phyloP scores from a whole-genome alignment of 2,797 vertebrate genomes.

The Gymnodraco acuticeps region DNA sequence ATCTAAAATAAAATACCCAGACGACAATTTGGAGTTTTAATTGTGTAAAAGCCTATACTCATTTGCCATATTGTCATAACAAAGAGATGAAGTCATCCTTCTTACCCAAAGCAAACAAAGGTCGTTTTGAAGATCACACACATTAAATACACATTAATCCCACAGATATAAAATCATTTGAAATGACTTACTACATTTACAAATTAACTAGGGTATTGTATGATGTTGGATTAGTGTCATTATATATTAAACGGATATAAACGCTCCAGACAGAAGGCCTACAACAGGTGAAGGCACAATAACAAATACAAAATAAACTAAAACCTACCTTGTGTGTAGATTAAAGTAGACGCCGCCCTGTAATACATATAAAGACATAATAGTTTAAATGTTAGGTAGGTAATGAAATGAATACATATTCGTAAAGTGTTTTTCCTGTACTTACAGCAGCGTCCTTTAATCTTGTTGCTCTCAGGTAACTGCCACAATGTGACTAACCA shows the following conservation, averaged over 20 bases:
- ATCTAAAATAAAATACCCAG: background rate
- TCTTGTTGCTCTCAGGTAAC: constrained; percentile 80
- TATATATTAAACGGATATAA: constrained; percentile 5
- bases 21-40: background rate
- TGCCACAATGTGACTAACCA: constrained; percentile 64
- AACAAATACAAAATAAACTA: constrained; percentile 25
- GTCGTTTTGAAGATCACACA: constrained; percentile 67
- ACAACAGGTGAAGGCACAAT: constrained; percentile 66
- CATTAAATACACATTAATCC: background rate
- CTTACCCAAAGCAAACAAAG: constrained; percentile 69
- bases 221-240: background rate
- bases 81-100: constrained; percentile 69
- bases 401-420: constrained; percentile 16
- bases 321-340: constrained; percentile 79
- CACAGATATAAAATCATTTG: background rate
- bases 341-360: constrained; percentile 89
- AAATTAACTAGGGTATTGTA: background rate
- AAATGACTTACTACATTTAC: background rate
- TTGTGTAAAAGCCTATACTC: background rate
- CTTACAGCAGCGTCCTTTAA: constrained; percentile 91
- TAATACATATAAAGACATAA: constrained; percentile 62
- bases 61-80: constrained; percentile 64
- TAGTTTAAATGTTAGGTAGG: background rate
- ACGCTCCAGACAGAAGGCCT: constrained; percentile 24
- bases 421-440: constrained; percentile 39